Conservation (phyloP, 1,140 invertebrate species). For the Hylaeus anthracinus region DNA sequence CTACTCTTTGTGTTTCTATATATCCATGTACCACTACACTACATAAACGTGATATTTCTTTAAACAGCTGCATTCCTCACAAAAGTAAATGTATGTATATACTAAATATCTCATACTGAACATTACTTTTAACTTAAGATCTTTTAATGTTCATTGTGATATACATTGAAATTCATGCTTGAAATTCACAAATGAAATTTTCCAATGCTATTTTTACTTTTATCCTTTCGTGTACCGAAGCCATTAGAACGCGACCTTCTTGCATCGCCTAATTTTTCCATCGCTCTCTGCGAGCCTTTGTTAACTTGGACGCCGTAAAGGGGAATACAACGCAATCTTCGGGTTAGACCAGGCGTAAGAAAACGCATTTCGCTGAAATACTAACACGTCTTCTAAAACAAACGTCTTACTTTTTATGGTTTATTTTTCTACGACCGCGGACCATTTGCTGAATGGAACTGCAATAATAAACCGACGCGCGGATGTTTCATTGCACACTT, state of each 20-base stretch:
- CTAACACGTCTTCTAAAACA: slow-evolving; percentile 29
- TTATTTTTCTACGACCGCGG: slow-evolving; percentile 20
- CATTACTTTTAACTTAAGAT: too few species aligned
- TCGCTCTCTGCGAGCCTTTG: too few species aligned
- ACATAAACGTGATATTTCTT: too few species aligned
- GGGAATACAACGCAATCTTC: background rate
- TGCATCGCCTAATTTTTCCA: background rate
- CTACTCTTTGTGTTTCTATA: too few species aligned
- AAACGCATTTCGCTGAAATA: slow-evolving; percentile 30
- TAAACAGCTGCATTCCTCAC: too few species aligned
- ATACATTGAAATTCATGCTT: background rate
- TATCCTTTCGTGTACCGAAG: background rate
- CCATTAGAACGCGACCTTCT: background rate
- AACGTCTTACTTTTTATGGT: slow-evolving; percentile 35
- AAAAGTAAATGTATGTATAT: too few species aligned
- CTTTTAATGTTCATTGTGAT: too few species aligned
- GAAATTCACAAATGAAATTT: background rate
- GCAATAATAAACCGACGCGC: slow-evolving; percentile 31
- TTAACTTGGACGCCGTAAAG: background rate
- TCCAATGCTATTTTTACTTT: background rate
- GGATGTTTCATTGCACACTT: slow-evolving; percentile 15
- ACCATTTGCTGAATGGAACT: slow-evolving; percentile 21
- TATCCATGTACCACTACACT: too few species aligned
- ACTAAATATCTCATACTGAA: too few species aligned
- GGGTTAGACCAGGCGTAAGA: too few species aligned